Percentiles rank a stretch among this genome's conserved stretches.
Conservation (phyloP, 1,140 invertebrate species). For the Steinernema khuongi region DNA sequence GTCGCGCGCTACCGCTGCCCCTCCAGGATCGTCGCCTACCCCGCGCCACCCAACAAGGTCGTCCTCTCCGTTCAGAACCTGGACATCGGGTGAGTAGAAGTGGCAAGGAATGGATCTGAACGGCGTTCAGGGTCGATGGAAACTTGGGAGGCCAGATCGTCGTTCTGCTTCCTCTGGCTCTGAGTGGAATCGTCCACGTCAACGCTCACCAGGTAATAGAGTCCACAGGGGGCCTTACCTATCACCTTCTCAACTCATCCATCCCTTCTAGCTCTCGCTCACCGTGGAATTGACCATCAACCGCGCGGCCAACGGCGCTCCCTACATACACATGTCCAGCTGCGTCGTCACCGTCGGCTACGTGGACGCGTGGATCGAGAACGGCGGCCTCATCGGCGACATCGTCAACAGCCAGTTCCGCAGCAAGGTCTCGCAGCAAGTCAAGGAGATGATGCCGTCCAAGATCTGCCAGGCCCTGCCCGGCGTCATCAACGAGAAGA, state of each 20-base stretch:
- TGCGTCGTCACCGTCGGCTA: conserved; percentile 49
- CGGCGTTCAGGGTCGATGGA: conserved; percentile 53
- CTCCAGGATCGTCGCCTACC: conserved; percentile 52
- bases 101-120: background rate
- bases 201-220: conserved; percentile 53
- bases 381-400: conserved; percentile 56
- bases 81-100: conserved; percentile 48
- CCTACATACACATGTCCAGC: conserved; percentile 40
- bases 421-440: conserved; percentile 30
- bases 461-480: conserved; percentile 49
- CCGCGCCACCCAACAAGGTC: conserved; percentile 53
- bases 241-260: too few relatives aligned
- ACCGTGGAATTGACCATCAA: conserved; percentile 50
- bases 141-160: conserved; percentile 56
- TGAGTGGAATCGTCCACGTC: conserved; percentile 55
- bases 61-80: conserved; percentile 55
- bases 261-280: conserved; percentile 28
- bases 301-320: conserved; percentile 39
- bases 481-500: conserved; percentile 45
- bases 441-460: conserved; percentile 48
- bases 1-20: conserved; percentile 55
- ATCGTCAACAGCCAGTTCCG: conserved; percentile 56
- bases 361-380: conserved; percentile 56
- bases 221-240: background rate
- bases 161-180: conserved; percentile 50